Percentiles rank a stretch among this genome's conserved stretches.
Conservation (phyloP, 2,888 invertebrate species). For the Thecophora atra region DNA sequence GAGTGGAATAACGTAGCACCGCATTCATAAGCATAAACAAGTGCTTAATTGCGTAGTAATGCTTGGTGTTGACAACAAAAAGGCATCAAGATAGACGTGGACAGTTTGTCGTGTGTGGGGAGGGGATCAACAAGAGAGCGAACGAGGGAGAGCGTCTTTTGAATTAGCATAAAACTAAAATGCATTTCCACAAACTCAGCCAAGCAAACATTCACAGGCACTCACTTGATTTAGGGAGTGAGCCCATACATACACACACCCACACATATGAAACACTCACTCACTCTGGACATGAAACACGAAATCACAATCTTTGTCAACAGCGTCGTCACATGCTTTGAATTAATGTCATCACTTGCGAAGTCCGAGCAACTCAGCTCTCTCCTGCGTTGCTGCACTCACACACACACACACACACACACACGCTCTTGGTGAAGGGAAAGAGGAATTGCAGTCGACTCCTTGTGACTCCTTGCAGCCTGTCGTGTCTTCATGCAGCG, state of each 20-base stretch:
- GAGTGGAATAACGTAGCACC: conserved; percentile 2
- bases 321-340: conserved; percentile 31
- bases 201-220: conserved; percentile 21
- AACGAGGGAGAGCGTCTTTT: conserved; percentile 27
- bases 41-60: conserved; percentile 56
- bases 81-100: conserved; percentile 47
- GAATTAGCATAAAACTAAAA: conserved; percentile 40
- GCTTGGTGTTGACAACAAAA: conserved; percentile 55
- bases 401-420: no score
- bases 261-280: conserved; percentile 21
- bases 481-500: no score
- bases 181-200: conserved; percentile 26
- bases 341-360: conserved; percentile 36
- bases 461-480: no score
- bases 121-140: no score
- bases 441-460: no score
- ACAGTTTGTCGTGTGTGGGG: neutral
- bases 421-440: no score
- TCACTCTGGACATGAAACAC: conserved; percentile 36
- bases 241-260: neutral
- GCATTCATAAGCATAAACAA: conserved; percentile 50
- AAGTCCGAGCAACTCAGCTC: conserved; percentile 14
- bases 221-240: conserved; percentile 22
- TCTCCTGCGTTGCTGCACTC: conserved; percentile 22
- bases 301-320: conserved; percentile 43